Evolutionary conservation across 53 echinoderm and acorn worm genomes (phyloP).

Genomic region (Holothuria leucospilota): DNA sequence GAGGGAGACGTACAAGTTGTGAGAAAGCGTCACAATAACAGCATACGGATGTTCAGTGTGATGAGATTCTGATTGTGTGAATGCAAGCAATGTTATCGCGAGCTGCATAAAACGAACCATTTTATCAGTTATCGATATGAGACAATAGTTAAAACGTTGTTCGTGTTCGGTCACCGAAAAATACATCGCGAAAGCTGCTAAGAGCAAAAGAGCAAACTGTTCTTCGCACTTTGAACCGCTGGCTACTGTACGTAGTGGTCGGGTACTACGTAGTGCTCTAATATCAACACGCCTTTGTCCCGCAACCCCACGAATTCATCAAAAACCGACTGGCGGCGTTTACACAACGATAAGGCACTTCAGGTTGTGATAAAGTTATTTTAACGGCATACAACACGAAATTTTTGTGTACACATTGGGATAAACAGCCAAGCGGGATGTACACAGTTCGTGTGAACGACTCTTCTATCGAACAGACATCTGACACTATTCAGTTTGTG

Average conservation of each 20-base stretch:
- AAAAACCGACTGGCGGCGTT: conserved; percentile 39
- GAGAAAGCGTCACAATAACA: no score
- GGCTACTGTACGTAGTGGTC: conserved; percentile 20
- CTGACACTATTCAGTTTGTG: no score
- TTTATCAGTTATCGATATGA: no score
- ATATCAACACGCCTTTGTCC: conserved; percentile 32
- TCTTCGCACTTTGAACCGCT: conserved; percentile 40
- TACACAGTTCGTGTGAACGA: conserved; percentile 47
- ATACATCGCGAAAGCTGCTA: no score
- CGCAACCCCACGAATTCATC: conserved; percentile 38
- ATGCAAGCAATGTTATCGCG: no score
- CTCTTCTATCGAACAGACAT: neutral
- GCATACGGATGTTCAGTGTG: no score
- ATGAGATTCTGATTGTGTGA: no score
- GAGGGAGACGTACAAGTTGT: no score
- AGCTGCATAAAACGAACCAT: no score
- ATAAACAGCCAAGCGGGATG: conserved; percentile 2
- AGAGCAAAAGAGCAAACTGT: neutral
- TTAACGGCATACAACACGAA: conserved; percentile 8
- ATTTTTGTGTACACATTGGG: conserved; percentile 46
- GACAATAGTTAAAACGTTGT: no score
- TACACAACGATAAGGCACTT: conserved; percentile 49
- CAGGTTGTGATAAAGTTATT: conserved; percentile 40
- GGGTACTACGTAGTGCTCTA: conserved; percentile 5
- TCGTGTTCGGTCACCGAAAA: no score